Evolutionary conservation across 2,797 vertebrate species (phyloP).

Genomic region (Lepus townsendii): DNA sequence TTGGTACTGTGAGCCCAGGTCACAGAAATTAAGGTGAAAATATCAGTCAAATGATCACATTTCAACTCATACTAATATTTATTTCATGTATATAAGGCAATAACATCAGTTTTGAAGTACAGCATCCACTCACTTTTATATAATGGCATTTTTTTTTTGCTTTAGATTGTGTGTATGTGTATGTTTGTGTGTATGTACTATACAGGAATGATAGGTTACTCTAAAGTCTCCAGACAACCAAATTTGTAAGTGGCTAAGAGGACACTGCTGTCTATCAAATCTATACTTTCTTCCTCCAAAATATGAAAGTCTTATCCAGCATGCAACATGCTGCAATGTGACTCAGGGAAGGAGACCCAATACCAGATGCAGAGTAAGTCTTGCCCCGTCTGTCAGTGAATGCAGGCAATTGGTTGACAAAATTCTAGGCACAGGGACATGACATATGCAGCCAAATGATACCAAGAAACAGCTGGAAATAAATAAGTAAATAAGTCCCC

Average conservation of each 20-base stretch:
- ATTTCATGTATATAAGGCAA: not conserved
- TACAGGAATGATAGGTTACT: not conserved
- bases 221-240: not conserved
- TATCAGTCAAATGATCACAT: not conserved
- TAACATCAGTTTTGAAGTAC: not conserved
- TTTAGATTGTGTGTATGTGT: not conserved
- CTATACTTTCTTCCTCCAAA: not conserved
- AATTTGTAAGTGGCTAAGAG: not conserved
- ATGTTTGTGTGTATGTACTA: not conserved
- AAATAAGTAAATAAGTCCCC: not conserved
- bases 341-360: not conserved
- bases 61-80: not conserved
- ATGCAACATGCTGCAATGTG: rapidly evolving
- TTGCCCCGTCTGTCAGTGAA: not conserved
- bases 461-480: not conserved
- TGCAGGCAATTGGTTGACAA: not conserved
- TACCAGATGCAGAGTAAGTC: not conserved
- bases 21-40: not conserved
- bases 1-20: not conserved
- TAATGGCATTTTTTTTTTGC: not conserved
- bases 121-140: not conserved
- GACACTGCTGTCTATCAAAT: not conserved
- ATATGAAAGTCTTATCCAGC: not conserved
- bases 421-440: not conserved
- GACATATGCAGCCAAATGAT: not conserved